These are phyloP conservation scores for Andrena fulva DNA, from an alignment of 2,888 invertebrate species.

Conservation along the genomic window DNA sequence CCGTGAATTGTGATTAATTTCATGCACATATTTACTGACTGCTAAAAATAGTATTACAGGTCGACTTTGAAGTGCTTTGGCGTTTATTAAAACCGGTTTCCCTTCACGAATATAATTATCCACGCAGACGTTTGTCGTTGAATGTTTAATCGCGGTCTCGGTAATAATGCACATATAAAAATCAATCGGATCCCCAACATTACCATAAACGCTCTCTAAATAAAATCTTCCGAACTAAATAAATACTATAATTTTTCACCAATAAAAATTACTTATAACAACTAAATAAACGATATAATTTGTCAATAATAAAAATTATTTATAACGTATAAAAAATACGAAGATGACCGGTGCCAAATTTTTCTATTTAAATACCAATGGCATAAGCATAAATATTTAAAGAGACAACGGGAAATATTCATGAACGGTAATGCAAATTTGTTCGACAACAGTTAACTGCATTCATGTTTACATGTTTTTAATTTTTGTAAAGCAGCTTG, in stretches of 20 bases:
- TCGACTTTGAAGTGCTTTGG: neutral
- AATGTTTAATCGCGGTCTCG: neutral
- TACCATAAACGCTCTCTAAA: neutral
- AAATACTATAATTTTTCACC: neutral
- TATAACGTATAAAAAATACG: neutral
- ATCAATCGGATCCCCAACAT: neutral
- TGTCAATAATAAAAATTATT: neutral
- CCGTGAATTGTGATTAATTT: neutral
- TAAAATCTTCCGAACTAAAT: neutral
- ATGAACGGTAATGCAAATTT: neutral
- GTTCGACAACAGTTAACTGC: neutral
- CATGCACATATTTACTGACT: neutral
- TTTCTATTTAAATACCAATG: neutral
- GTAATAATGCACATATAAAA: neutral
- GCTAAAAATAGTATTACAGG: neutral
- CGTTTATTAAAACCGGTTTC: neutral
- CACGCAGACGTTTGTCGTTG: neutral
- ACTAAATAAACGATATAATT: neutral
- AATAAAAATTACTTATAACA: neutral
- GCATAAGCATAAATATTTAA: conserved; percentile 1
- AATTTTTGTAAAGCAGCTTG: too few relatives aligned
- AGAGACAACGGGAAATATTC: neutral
- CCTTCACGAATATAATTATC: neutral
- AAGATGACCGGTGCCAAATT: neutral
- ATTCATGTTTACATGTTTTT: too few relatives aligned